Evolutionary conservation across 2,113 vertebrate genomes (phyloP).

Genomic region (Isurus oxyrinchus): DNA sequence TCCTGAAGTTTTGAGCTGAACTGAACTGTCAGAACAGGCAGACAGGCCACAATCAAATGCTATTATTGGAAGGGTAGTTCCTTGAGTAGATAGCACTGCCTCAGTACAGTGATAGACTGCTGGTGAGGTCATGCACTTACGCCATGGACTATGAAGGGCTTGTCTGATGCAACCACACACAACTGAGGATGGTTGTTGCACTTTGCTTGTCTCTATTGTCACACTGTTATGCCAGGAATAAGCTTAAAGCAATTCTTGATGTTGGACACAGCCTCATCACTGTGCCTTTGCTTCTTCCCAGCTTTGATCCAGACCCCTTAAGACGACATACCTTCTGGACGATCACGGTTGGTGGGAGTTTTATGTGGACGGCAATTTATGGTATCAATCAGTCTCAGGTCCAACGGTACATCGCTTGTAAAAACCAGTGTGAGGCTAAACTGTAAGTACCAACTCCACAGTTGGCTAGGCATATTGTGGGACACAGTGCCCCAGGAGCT

Average conservation of each 20-base stretch:
- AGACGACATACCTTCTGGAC: conserved; percentile 66
- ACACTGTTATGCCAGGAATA: not conserved
- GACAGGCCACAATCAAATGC: not conserved
- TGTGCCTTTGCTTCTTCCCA: conserved; percentile 38
- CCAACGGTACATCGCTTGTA: conserved; percentile 69
- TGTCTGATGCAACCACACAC: not conserved
- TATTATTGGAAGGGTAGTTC: not conserved
- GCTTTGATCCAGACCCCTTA: conserved; percentile 64
- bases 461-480: not conserved
- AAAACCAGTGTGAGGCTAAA: conserved; percentile 60
- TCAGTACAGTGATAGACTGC: not conserved
- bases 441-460: conserved; percentile 50
- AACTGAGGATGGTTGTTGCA: not conserved
- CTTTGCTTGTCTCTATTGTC: not conserved
- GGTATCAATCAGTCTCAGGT: conserved; percentile 70
- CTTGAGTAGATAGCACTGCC: not conserved
- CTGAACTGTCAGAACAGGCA: not conserved
- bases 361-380: conserved; percentile 66
- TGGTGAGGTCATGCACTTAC: not conserved
- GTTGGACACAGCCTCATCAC: not conserved
- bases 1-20: not conserved
- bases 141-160: not conserved
- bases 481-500: not conserved
- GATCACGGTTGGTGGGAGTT: conserved; percentile 58
- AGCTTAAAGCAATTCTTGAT: not conserved